These are phyloP conservation scores for Drosophila emarginata DNA, from an alignment of 2,888 invertebrate species.

Conservation along the genomic window DNA sequence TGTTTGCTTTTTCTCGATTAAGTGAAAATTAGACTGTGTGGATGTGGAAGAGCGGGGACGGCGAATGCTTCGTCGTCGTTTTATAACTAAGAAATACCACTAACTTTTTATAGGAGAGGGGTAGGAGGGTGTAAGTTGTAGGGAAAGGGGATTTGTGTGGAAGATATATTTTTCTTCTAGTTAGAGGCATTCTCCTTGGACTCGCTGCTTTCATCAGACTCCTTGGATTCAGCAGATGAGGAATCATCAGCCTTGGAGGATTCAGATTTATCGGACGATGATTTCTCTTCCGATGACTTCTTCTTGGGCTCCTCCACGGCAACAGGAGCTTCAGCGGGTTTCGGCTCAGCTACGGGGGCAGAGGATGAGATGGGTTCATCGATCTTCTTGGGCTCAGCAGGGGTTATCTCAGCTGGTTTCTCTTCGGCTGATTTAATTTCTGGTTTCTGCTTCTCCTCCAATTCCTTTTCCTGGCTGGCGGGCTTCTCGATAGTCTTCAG, in stretches of 20 bases:
- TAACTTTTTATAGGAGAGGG: slow-evolving; percentile 58
- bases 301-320: slow-evolving; percentile 38
- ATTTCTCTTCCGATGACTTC: slow-evolving; percentile 51
- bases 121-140: slow-evolving; percentile 6
- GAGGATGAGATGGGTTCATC: slow-evolving; percentile 80
- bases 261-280: slow-evolving; percentile 55
- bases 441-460: slow-evolving; percentile 33
- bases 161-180: slow-evolving; percentile 33
- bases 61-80: slow-evolving; percentile 35
- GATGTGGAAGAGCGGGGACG: not conserved
- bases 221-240: slow-evolving; percentile 63
- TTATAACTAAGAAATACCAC: slow-evolving; percentile 71
- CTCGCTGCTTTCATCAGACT: slow-evolving; percentile 78
- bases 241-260: slow-evolving; percentile 67
- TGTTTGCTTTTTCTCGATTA: slow-evolving; percentile 5
- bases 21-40: slow-evolving; percentile 23
- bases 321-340: not conserved
- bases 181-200: slow-evolving; percentile 72
- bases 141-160: not conserved
- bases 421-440: slow-evolving; percentile 37
- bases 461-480: slow-evolving; percentile 5
- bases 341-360: slow-evolving; percentile 71
- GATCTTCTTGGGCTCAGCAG: slow-evolving; percentile 71
- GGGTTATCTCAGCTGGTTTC: slow-evolving; percentile 51
- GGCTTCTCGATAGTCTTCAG: slow-evolving; percentile 29